phyloP scores from a whole-genome alignment of 2,797 vertebrate species.

The Crossoptilon crossoptilon region DNA sequence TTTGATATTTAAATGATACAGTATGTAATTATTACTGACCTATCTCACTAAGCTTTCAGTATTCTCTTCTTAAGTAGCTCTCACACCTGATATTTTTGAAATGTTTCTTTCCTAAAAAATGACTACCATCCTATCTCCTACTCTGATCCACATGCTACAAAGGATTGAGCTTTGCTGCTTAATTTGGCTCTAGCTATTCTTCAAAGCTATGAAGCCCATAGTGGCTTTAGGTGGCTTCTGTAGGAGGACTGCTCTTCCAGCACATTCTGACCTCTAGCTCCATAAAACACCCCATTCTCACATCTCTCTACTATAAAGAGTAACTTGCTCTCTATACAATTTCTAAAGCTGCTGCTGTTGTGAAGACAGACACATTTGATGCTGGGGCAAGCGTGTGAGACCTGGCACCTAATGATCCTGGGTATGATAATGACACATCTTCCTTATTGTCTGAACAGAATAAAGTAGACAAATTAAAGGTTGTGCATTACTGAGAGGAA shows the following conservation, averaged over 20 bases:
- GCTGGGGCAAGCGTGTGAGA: neutral
- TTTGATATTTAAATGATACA: neutral
- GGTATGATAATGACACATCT: neutral
- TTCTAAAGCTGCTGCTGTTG: neutral
- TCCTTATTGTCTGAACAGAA: neutral
- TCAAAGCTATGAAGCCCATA: no score
- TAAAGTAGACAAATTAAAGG: neutral
- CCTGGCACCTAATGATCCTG: accelerated
- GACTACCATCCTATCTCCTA: neutral
- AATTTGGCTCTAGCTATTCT: neutral
- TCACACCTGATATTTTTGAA: neutral
- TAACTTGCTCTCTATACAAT: neutral
- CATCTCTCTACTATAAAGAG: neutral
- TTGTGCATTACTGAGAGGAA: neutral
- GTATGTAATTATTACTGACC: neutral
- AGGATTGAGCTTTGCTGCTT: neutral
- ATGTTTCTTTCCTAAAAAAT: neutral
- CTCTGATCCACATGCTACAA: neutral
- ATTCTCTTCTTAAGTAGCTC: neutral
- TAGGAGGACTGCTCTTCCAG: neutral
- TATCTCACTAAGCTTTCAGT: neutral
- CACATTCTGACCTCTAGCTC: neutral
- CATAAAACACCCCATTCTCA: neutral
- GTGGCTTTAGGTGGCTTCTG: neutral
- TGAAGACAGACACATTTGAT: neutral